Base-by-base conservation (phyloP, 2,888 invertebrate genomes). In the Maniola hyperantus region DNA sequence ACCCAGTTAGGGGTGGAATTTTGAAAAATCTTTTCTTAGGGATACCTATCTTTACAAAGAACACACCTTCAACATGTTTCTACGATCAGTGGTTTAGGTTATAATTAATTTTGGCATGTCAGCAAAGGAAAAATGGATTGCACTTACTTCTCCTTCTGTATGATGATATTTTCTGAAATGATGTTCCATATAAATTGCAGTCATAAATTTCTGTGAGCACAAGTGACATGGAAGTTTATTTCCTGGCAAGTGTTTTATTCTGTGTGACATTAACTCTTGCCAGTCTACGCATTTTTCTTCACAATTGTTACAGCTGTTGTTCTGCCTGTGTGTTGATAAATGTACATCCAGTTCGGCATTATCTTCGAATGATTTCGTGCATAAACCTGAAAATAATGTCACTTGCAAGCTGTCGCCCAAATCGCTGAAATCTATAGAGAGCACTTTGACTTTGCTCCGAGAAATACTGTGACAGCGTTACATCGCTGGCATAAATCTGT, bases 181-280 rank as follows among this genome's bases (percentile, higher is more conserved):
- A 64, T 74, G 74, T 69, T 89, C 86, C 68, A 88, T 70, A 46
- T 77, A 71, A 0, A 69, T 2, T 5, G 72, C 63, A 11, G 77
- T 66, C 2, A 39, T 62, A 65, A 69, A 81, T 39, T 67, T 69
- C 66, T 77, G 79, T 1, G 64, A 59, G 65, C 89, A 89, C 15
- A 87, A 70, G 53, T 86, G 84, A 66, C 89, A 89, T 36, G 59
- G 69, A 6, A 72, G 64, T 50, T 82, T 76, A 2, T 71, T 72
- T 0, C 62, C 26, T 0, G 80, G 77, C 6, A 87, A 58, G 68
- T 89, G 89, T 11, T 65, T 54, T 0, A 85, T 33, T 54, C 89
- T 77, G 67, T 90, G 90, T 0, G 80, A 75, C 0, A 88, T 70
- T 1, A 87, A 62, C 36, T 83, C 77, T 0, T 83, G 80, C 74